These are phyloP conservation scores for Apteryx owenii DNA, from an alignment of 2,113 vertebrate genomes.

Conservation along the genomic window DNA sequence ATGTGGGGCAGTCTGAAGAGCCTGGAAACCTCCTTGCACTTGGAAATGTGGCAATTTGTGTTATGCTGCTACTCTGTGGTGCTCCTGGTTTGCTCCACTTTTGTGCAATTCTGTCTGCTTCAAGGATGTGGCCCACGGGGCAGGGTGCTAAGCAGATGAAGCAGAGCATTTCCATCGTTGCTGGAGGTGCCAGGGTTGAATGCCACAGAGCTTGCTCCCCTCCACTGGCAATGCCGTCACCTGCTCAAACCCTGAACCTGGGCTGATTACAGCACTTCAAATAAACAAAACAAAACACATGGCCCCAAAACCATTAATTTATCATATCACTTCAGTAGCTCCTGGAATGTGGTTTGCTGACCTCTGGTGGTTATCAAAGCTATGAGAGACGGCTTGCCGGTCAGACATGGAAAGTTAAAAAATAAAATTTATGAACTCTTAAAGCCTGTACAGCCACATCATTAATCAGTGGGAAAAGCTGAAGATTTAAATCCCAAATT, in stretches of 20 bases:
- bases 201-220: not conserved
- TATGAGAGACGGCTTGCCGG: not conserved
- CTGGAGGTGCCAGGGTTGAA: not conserved
- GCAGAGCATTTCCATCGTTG: not conserved
- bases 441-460: not conserved
- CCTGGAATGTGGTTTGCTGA: slow-evolving; percentile 67
- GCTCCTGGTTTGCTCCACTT: not conserved
- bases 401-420: not conserved
- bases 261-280: not conserved
- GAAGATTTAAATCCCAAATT: not conserved
- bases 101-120: not conserved
- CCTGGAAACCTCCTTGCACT: not conserved
- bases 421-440: not conserved
- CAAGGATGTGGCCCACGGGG: fast-evolving
- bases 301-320: not conserved
- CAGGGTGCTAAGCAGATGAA: not conserved
- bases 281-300: not conserved
- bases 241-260: not conserved
- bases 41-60: not conserved
- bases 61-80: not conserved
- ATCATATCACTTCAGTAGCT: not conserved
- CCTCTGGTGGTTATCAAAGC: slow-evolving; percentile 55
- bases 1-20: not conserved
- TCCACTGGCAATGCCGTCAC: not conserved
- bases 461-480: not conserved